Percentiles rank a stretch among this genome's conserved stretches.
phyloP scores from a whole-genome alignment of 2,797 vertebrate species.

The Enteromius radiatus region DNA sequence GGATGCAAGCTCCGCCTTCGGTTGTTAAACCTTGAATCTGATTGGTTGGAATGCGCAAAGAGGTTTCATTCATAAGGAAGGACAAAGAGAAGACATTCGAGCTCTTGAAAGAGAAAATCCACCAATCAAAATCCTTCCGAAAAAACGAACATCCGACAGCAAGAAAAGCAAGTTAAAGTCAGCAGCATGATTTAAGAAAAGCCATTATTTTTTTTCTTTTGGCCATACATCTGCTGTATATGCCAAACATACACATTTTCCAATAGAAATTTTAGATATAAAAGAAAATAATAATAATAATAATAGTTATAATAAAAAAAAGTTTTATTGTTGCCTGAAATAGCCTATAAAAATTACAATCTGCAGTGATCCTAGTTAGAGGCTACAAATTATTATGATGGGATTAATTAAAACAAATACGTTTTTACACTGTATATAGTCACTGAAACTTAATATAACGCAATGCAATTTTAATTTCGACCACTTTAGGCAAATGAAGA shows the following conservation, averaged over 20 bases:
- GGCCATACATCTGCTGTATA: background rate
- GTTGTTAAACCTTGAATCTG: conserved; percentile 68
- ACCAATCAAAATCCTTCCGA: conserved; percentile 76
- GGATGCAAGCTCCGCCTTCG: conserved; percentile 65
- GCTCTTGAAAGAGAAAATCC: conserved; percentile 80
- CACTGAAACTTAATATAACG: background rate
- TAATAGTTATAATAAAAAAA: background rate
- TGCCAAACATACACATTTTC: background rate
- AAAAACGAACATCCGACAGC: conserved; percentile 67
- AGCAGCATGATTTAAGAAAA: conserved; percentile 63
- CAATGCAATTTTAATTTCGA: background rate
- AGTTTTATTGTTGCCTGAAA: background rate
- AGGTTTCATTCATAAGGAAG: conserved; percentile 85
- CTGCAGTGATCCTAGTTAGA: background rate
- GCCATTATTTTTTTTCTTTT: background rate
- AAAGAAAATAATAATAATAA: background rate
- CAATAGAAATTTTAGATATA: background rate
- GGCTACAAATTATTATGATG: background rate
- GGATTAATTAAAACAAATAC: background rate
- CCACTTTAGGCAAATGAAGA: background rate
- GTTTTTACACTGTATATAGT: background rate
- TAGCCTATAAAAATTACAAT: background rate
- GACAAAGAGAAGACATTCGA: conserved; percentile 83
- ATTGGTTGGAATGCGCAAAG: conserved; percentile 71
- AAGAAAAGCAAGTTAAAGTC: conserved; percentile 70